These are phyloP conservation scores for Coluber constrictor DNA, from an alignment of 2,797 vertebrate species.

Conservation along the genomic window DNA sequence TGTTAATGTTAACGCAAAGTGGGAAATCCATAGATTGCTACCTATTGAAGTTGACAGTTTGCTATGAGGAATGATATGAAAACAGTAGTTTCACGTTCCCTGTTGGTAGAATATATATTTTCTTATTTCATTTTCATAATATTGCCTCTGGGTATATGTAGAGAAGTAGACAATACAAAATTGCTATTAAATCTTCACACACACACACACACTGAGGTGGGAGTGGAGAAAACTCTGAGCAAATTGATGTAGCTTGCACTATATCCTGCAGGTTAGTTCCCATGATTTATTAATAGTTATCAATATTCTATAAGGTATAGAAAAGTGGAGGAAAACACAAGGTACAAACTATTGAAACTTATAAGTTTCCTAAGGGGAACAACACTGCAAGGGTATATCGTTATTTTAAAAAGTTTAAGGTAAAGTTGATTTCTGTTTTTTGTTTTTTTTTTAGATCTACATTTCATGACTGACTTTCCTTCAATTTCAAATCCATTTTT, in stretches of 20 bases:
- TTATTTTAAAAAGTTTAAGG: constrained; percentile 22
- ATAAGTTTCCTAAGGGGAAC: constrained; percentile 3
- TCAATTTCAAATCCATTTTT: background rate
- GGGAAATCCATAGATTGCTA: background rate
- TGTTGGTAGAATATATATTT: constrained; percentile 24
- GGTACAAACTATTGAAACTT: background rate
- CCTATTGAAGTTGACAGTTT: background rate
- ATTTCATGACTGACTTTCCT: background rate
- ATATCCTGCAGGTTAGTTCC: constrained; percentile 18
- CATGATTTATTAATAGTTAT: constrained; percentile 17
- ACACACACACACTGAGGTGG: background rate
- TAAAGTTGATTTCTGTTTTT: background rate
- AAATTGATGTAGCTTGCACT: constrained; percentile 10
- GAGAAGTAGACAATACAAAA: constrained; percentile 8
- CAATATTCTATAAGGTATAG: constrained; percentile 35
- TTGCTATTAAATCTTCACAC: constrained; percentile 20
- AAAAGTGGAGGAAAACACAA: constrained; percentile 5
- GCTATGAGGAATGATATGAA: background rate
- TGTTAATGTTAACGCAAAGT: background rate
- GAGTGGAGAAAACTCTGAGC: constrained; percentile 1
- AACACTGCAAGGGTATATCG: background rate
- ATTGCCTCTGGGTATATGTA: background rate
- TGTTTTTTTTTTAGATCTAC: background rate
- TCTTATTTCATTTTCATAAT: constrained; percentile 36
- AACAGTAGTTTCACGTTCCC: background rate